Percentiles rank a stretch among this genome's conserved stretches.
Evolutionary conservation across 2,113 vertebrate species (phyloP).

Genomic region (Condylura cristata): DNA sequence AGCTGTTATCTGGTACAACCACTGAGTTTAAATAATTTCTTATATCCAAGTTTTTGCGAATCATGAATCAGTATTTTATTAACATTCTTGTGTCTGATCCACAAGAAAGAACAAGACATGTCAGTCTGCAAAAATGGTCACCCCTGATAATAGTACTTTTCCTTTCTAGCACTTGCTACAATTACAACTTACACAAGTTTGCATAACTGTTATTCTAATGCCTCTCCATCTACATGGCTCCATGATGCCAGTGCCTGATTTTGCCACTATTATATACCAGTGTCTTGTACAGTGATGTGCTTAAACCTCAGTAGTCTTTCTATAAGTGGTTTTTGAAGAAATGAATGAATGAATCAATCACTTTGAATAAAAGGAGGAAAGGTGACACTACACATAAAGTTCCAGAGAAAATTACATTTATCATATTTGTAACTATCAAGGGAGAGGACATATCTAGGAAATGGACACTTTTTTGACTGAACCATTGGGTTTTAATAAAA

Average conservation of each 20-base stretch:
- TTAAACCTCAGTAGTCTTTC: neutral
- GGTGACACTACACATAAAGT: too few species aligned
- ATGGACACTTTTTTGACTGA: neutral
- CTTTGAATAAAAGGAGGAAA: neutral
- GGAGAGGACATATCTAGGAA: neutral
- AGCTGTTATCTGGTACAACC: neutral
- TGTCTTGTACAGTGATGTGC: neutral
- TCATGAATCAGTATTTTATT: neutral
- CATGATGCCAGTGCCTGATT: neutral
- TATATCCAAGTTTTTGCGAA: neutral
- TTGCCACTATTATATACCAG: neutral
- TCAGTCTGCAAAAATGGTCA: neutral
- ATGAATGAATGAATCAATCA: neutral
- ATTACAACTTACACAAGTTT: neutral
- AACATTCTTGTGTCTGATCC: neutral
- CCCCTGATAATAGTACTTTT: neutral
- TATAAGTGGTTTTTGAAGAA: neutral
- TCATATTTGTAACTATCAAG: neutral
- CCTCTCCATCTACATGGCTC: neutral
- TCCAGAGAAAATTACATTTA: neutral
- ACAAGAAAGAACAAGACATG: neutral
- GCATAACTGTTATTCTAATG: neutral
- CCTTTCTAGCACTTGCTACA: neutral
- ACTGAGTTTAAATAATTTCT: neutral
- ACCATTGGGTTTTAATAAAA: neutral